Evolutionary conservation across 2,113 vertebrate species (phyloP), one percentile per base, ranked within the genome.

Genomic region (Dolichotis patagonum): DNA sequence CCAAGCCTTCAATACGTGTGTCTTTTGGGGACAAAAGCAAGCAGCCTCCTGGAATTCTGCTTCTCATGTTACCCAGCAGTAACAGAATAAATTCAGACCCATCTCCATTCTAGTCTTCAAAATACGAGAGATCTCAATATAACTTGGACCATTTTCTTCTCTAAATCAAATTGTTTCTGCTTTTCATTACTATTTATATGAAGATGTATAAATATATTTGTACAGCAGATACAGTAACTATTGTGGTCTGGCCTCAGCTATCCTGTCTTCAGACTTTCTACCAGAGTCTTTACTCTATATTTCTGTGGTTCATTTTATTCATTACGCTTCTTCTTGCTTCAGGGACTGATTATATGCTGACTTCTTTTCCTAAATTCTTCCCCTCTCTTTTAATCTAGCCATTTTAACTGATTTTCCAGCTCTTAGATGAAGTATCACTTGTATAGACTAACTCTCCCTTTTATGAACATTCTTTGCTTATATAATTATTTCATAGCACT

Each of bases 401-500:
- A 89, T 69, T 93, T 75, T 67, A 71, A 83, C 16, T 93, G 9
- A 49, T 78, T 65, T n/a, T 80, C 32, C 10, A 78, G 49, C 75
- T 77, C 62, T 83, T 43, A 83, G 26, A 91, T 88, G 38, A 95
- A 87, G 54, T 58, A 56, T 77, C 56, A 54, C 49, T 95, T 94
- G n/a, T 43, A 30, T 12, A 88, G 85, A 85, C 38, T 85, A 77
- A 91, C 7, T 62, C 30, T 35, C 77, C 17, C 32, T 87, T 87
- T 89, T 60, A 82, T 17, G 75, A 85, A 30, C 19, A 46, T 58
- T 75, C 30, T 90, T 92, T 94, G 65, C 52, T 41, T 71, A 22
- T 65, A 32, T 90, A 87, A 54, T 41, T 84, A 91, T 93, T 87
- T 78, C 26, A 67, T n/a, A 89, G 60, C 46, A 91, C 49, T 96